Evolutionary conservation across 2,888 invertebrate species (phyloP).

Genomic region (Bellardia pandia): DNA sequence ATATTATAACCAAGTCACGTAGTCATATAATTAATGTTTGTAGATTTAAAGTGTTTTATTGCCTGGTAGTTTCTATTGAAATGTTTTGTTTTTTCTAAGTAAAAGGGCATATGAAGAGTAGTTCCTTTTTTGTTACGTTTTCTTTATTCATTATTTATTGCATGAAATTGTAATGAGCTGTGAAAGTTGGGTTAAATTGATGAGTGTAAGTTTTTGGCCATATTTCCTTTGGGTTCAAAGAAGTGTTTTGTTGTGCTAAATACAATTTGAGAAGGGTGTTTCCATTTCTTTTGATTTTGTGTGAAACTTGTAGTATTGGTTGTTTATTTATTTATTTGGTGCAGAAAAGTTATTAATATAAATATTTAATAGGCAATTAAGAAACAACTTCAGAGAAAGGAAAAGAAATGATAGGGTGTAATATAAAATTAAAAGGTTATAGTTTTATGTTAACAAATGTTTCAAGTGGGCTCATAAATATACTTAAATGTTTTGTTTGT

Average conservation of each 20-base stretch:
- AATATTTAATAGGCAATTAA: slow-evolving; percentile 1
- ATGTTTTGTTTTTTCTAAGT: background rate
- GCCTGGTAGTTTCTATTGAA: too few species aligned
- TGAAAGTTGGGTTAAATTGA: background rate
- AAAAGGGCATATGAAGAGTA: background rate
- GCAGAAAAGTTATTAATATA: background rate
- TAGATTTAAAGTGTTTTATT: too few species aligned
- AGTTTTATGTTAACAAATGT: too few species aligned
- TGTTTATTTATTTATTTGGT: background rate
- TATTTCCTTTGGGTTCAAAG: background rate
- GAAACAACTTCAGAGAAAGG: background rate
- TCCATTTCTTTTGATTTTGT: background rate
- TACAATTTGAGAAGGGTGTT: background rate
- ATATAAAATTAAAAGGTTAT: too few species aligned
- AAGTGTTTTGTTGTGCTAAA: background rate
- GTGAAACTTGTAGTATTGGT: background rate
- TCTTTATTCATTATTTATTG: background rate
- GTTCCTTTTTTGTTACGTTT: background rate
- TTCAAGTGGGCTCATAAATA: too few species aligned
- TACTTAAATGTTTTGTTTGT: too few species aligned
- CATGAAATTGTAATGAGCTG: background rate
- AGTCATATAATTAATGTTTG: too few species aligned
- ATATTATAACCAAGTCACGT: too few species aligned
- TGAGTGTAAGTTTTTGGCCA: background rate
- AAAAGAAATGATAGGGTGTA: background rate